Conservation (phyloP, 1,140 invertebrate species). For the Meloidogyne hapla region DNA sequence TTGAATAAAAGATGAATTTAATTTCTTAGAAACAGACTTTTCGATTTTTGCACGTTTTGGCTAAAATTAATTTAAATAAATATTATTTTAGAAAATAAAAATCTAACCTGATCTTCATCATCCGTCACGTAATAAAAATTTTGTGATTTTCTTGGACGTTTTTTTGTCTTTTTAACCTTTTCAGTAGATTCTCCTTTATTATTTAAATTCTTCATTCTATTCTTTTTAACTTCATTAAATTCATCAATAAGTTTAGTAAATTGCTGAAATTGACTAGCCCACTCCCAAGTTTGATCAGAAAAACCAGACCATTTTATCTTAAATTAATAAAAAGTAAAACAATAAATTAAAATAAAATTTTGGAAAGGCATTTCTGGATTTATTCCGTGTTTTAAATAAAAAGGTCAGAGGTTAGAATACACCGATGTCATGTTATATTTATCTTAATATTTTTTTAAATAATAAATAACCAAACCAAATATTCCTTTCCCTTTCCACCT, state of each 20-base stretch:
- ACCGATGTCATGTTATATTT: no score
- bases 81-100: not conserved
- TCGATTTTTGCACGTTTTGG: not conserved
- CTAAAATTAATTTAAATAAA: not conserved
- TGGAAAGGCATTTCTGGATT: no score
- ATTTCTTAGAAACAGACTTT: not conserved
- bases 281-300: constrained; percentile 2
- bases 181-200: not conserved
- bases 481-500: not conserved
- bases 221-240: not conserved
- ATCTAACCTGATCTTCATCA: not conserved
- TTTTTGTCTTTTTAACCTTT: not conserved
- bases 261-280: not conserved
- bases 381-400: no score
- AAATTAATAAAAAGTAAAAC: not conserved
- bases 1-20: not conserved
- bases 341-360: no score
- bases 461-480: not conserved
- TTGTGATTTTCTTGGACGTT: not conserved
- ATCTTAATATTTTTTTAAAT: not conserved
- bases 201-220: not conserved
- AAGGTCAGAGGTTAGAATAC: no score
- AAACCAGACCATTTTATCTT: not conserved
- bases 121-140: not conserved
- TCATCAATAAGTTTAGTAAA: not conserved